Conservation (phyloP, 2,113 vertebrate genomes). For the Albula glossodonta region DNA sequence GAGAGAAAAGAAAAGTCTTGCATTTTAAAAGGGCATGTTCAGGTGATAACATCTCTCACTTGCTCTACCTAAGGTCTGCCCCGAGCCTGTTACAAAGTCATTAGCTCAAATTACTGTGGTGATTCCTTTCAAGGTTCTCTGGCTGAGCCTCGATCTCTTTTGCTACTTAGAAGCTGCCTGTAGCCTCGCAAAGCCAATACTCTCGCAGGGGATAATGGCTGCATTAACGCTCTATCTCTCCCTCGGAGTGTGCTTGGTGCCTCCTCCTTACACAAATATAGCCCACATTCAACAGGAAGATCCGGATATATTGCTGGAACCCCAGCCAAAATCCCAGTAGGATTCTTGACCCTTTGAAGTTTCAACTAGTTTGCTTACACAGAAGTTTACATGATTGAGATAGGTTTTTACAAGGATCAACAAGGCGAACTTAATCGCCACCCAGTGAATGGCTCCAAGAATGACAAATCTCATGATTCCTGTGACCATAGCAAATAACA, state of each 20-base stretch:
- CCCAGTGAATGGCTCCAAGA: constrained; percentile 46
- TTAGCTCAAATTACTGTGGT: constrained; percentile 79
- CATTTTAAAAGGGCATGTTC: constrained; percentile 74
- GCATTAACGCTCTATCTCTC: constrained; percentile 70
- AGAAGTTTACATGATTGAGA: constrained; percentile 69
- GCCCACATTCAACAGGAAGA: constrained; percentile 63
- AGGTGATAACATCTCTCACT: constrained; percentile 77
- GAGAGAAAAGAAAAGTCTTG: constrained; percentile 36
- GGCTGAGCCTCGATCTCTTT: constrained; percentile 56
- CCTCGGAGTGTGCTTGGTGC: constrained; percentile 65
- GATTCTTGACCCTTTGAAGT: constrained; percentile 70
- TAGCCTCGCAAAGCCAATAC: constrained; percentile 74
- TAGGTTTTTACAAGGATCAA: constrained; percentile 67
- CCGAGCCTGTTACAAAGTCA: constrained; percentile 74
- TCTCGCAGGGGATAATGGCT: constrained; percentile 73
- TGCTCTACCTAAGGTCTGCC: constrained; percentile 72
- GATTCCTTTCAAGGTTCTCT: constrained; percentile 66
- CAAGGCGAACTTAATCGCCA: constrained; percentile 61
- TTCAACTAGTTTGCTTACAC: constrained; percentile 68
- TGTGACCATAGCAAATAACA: constrained; percentile 28
- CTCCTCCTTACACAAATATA: constrained; percentile 66
- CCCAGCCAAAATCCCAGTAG: constrained; percentile 60
- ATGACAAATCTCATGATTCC: constrained; percentile 50
- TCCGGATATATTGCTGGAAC: constrained; percentile 63
- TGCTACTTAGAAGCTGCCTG: constrained; percentile 63